A percentile compares a stretch with the other conserved stretches of the same genome.
phyloP scores from a whole-genome alignment of 2,113 vertebrate species.

The Australoheros scitulus region DNA sequence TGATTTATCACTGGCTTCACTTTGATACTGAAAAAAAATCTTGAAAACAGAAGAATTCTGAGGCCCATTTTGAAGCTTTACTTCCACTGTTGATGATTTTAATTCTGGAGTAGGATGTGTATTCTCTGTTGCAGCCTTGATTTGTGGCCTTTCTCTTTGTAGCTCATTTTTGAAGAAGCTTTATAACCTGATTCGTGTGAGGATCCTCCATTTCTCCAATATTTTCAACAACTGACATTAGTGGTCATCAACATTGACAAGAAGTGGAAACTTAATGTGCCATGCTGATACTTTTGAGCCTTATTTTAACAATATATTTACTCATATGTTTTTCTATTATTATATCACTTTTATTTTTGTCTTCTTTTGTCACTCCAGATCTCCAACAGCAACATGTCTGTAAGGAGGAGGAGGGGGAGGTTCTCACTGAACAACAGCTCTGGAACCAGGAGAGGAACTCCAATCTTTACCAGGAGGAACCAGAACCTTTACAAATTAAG shows the following conservation, averaged over 20 bases:
- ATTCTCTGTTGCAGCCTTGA: no score
- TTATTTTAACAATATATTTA: not conserved
- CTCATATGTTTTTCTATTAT: not conserved
- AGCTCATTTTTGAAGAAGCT: no score
- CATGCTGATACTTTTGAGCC: not conserved
- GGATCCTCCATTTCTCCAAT: no score
- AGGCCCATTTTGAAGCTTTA: no score
- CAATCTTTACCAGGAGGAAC: fast-evolving
- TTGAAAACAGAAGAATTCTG: no score
- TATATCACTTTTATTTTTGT: not conserved
- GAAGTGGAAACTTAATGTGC: not conserved
- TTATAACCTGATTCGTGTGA: no score
- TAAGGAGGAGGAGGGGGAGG: not conserved
- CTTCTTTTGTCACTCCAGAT: not conserved
- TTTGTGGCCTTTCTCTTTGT: no score
- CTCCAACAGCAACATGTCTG: not conserved
- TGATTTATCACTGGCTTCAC: no score
- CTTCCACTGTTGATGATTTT: no score
- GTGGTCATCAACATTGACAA: not conserved
- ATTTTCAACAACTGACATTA: no score
- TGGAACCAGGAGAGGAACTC: not conserved
- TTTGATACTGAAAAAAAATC: no score
- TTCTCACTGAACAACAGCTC: not conserved
- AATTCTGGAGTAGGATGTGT: no score
- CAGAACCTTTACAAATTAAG: not conserved